Evolutionary conservation across 2,797 vertebrate species (phyloP).

Genomic region (Enteromius anoplus): DNA sequence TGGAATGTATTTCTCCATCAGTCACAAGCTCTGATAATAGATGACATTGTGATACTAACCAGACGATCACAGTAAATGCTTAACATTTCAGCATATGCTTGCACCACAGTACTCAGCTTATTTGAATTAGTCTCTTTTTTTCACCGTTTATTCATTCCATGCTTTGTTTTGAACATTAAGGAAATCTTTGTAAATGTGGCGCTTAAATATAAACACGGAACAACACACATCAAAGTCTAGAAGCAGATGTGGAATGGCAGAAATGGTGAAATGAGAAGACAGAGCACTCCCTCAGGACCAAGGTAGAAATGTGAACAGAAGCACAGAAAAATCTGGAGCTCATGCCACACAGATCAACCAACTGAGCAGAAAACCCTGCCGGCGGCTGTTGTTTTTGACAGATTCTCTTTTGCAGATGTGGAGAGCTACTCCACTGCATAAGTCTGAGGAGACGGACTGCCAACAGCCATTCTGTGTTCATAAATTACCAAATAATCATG

Average conservation of each 20-base stretch:
- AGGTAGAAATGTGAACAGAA: conserved; percentile 65
- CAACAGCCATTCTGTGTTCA: neutral
- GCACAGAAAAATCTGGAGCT: conserved; percentile 52
- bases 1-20: neutral
- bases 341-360: conserved; percentile 44
- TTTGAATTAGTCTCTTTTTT: neutral
- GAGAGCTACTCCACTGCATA: neutral
- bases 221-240: conserved; percentile 51
- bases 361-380: conserved; percentile 33
- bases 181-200: conserved; percentile 20
- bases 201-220: conserved; percentile 45
- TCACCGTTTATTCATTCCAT: neutral
- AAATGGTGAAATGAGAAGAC: conserved; percentile 58
- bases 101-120: neutral
- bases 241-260: conserved; percentile 66
- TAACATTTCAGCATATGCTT: neutral
- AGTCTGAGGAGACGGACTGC: neutral
- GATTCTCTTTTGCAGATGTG: conserved; percentile 21
- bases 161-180: conserved; percentile 44
- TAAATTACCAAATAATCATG: neutral
- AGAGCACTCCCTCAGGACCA: conserved; percentile 52
- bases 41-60: neutral
- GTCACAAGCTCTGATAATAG: neutral
- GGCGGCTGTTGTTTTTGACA: conserved; percentile 15
- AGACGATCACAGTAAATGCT: neutral